phyloP scores from a whole-genome alignment of 2,888 invertebrate genomes.

The Caenorhabditis japonica region DNA sequence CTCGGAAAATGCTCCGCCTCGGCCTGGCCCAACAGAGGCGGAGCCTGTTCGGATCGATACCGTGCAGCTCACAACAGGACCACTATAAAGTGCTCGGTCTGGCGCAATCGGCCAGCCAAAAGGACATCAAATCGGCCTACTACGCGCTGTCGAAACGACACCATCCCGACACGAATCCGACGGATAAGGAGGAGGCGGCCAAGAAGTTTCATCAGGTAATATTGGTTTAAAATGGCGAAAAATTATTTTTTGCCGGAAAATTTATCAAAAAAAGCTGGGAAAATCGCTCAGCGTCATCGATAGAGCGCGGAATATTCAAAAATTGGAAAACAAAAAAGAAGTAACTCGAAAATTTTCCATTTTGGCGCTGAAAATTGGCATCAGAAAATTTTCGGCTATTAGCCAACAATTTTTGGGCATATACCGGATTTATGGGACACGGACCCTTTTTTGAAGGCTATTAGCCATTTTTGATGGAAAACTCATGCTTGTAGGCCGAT shows the following conservation, averaged over 20 bases:
- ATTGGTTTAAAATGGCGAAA: conserved; percentile 1
- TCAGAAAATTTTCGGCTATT: no score
- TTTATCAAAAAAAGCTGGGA: no score
- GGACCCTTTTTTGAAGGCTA: no score
- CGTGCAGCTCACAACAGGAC: conserved; percentile 50
- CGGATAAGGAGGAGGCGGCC: conserved; percentile 65
- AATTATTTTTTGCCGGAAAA: not conserved
- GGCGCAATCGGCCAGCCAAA: conserved; percentile 57
- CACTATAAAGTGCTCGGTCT: conserved; percentile 70
- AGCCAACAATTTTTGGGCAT: no score
- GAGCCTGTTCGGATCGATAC: conserved; percentile 17
- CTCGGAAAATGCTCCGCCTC: conserved; percentile 41
- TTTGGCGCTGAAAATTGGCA: no score
- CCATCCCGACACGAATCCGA: conserved; percentile 73
- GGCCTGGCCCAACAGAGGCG: conserved; percentile 10
- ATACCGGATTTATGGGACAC: no score
- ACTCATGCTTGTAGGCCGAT: no score
- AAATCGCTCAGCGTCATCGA: no score
- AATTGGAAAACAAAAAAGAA: no score
- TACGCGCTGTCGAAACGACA: conserved; percentile 74
- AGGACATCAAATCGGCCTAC: conserved; percentile 74
- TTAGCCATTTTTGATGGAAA: no score
- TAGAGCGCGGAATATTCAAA: no score
- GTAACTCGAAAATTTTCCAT: no score
- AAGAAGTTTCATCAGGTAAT: conserved; percentile 71